Conservation (phyloP, 2,113 vertebrate genomes). For the Nothobranchius kuhntae region DNA sequence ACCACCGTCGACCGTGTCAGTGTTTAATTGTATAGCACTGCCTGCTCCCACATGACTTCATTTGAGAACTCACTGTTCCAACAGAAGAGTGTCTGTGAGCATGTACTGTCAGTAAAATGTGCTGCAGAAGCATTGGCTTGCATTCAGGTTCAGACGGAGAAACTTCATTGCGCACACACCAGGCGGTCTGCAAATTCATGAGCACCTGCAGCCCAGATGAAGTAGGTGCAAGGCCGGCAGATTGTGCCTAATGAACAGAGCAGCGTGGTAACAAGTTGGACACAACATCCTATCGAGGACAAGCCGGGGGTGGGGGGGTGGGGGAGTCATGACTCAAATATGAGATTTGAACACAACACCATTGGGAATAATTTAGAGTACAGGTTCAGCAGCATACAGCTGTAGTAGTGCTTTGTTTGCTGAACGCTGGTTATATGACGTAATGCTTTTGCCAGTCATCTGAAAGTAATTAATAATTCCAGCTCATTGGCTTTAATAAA, state of each 20-base stretch:
- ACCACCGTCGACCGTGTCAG: conserved; percentile 40
- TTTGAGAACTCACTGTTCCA: neutral
- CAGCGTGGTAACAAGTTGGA: conserved; percentile 34
- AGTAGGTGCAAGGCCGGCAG: conserved; percentile 30
- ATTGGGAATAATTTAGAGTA: conserved; percentile 1
- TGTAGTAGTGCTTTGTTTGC: conserved; percentile 34
- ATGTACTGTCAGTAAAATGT: neutral
- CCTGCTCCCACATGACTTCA: conserved; percentile 17
- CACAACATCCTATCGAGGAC: conserved; percentile 25
- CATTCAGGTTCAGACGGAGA: conserved; percentile 11
- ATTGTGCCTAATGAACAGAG: conserved; percentile 35
- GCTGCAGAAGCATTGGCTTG: neutral
- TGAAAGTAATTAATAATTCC: conserved; percentile 59
- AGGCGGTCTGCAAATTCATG: conserved; percentile 35
- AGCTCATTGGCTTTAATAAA: conserved; percentile 41
- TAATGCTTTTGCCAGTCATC: conserved; percentile 43
- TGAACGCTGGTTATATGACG: conserved; percentile 49
- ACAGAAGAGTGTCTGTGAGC: neutral
- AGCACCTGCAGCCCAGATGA: conserved; percentile 43
- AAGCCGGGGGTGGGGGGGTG: too few relatives aligned
- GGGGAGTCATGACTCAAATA: conserved; percentile 33
- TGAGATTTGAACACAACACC: conserved; percentile 13
- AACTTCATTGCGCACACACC: conserved; percentile 17
- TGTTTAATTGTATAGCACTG: conserved; percentile 27
- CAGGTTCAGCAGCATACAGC: conserved; percentile 22